These are phyloP conservation scores for Dendrocincla fuliginosa DNA, from an alignment of 2,797 vertebrate species.

Conservation along the genomic window DNA sequence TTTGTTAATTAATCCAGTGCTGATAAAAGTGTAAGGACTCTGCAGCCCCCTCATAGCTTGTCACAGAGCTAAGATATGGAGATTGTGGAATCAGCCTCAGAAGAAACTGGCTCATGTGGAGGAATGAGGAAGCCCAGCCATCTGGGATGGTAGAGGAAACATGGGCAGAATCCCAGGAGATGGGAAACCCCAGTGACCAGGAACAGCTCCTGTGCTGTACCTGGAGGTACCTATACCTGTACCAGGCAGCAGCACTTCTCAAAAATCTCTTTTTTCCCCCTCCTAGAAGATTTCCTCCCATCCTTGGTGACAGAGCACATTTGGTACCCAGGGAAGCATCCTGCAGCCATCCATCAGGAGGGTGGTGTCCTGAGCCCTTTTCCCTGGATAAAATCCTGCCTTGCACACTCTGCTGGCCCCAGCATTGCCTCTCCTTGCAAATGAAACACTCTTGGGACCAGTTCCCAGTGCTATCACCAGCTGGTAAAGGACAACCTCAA, in stretches of 20 bases:
- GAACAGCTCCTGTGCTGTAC: neutral
- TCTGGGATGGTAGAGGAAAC: rapidly evolving
- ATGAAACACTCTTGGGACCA: neutral
- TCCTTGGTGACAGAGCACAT: neutral
- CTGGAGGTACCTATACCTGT: neutral
- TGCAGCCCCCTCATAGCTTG: neutral
- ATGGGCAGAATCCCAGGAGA: neutral
- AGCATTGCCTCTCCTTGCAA: neutral
- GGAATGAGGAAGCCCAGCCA: neutral
- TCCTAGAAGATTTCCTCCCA: neutral
- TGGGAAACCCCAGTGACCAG: neutral
- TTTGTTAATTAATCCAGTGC: neutral
- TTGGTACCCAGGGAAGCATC: neutral
- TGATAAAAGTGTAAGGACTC: neutral
- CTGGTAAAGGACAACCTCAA: neutral
- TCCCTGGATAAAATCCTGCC: neutral
- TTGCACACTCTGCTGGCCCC: neutral
- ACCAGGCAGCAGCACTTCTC: neutral
- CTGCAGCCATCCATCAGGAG: neutral
- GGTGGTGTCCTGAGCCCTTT: neutral
- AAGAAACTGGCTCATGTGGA: neutral
- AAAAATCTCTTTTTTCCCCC: neutral
- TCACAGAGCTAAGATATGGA: neutral
- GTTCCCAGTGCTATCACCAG: rapidly evolving
- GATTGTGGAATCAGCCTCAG: neutral